Evolutionary conservation across 2,888 invertebrate genomes (phyloP).

Genomic region (Hydropsyche betteni): DNA sequence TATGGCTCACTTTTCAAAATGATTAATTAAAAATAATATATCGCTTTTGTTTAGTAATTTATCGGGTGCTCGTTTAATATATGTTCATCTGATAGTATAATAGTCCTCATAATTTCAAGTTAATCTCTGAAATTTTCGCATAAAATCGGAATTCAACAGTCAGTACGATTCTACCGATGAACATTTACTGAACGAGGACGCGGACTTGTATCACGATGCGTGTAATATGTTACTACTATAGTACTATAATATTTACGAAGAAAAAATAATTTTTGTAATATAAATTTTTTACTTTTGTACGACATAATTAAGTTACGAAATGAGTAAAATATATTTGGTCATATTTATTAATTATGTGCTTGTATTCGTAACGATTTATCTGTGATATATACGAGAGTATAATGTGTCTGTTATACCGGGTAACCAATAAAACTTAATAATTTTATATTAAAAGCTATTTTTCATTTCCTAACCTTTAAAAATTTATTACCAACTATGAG

Average conservation of each 20-base stretch:
- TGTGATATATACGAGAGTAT: slow-evolving; percentile 49
- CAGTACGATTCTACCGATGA: no score
- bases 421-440: slow-evolving; percentile 45
- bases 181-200: not conserved
- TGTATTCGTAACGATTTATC: slow-evolving; percentile 46
- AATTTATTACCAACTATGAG: not conserved
- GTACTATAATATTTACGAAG: no score
- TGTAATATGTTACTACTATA: not conserved
- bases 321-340: not conserved
- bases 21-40: no score
- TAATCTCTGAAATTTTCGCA: no score
- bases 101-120: no score
- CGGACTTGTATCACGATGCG: no score
- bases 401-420: slow-evolving; percentile 46
- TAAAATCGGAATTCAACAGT: no score
- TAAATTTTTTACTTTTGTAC: slow-evolving; percentile 26
- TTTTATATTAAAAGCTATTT: slow-evolving; percentile 43
- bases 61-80: no score
- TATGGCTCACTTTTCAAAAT: no score
- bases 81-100: no score
- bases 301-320: slow-evolving; percentile 10
- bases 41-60: no score
- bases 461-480: slow-evolving; percentile 23
- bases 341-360: slow-evolving; percentile 20
- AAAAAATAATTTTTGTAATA: no score